Conservation (phyloP, 2,113 vertebrate genomes). For the Gopherus flavomarginatus region DNA sequence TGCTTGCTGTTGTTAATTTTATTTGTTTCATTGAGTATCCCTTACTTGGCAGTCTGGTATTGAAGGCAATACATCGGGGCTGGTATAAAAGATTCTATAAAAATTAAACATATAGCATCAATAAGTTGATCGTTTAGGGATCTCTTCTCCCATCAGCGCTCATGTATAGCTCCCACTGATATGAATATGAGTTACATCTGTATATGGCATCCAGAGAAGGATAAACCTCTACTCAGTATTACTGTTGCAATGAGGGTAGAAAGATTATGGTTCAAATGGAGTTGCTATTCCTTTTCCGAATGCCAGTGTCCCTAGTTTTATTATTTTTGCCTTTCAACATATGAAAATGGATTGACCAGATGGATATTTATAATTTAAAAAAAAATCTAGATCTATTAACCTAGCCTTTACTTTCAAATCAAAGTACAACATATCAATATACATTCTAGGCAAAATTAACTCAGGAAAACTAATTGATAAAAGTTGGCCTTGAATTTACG, state of each 20-base stretch:
- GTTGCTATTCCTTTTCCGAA: constrained; percentile 30
- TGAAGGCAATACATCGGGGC: background rate
- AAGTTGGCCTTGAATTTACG: background rate
- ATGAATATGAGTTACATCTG: background rate
- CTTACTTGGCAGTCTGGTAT: background rate
- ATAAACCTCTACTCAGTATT: background rate
- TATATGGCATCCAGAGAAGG: background rate
- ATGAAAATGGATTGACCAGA: constrained; percentile 58
- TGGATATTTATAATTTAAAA: background rate
- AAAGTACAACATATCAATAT: background rate
- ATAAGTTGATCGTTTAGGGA: background rate
- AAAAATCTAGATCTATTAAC: background rate
- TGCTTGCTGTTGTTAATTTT: background rate
- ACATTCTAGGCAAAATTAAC: background rate
- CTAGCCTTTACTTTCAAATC: constrained; percentile 6
- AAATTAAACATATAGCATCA: background rate
- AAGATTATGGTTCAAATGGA: constrained; percentile 39
- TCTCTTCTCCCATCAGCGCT: background rate
- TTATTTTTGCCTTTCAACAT: constrained; percentile 40
- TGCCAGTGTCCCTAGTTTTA: constrained; percentile 33
- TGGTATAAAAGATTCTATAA: background rate
- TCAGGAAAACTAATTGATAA: background rate
- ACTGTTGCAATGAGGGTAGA: background rate
- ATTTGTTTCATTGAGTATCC: background rate
- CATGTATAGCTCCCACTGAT: background rate